Base-by-base conservation (phyloP, 2,113 vertebrate genomes). In the Regulus satrapa region DNA sequence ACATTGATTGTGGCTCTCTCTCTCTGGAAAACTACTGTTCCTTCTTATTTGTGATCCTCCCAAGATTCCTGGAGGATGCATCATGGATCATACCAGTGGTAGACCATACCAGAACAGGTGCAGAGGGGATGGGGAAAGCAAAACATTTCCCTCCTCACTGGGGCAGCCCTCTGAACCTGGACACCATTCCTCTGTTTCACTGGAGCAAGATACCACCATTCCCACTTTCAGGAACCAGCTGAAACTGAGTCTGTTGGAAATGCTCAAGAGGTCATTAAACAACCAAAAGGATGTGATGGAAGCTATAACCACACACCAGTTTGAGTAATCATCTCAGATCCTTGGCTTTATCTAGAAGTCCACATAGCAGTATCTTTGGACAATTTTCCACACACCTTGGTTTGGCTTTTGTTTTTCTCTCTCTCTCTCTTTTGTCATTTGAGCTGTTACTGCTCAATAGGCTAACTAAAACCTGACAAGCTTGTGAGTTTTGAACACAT, bases 1-100 rank as follows among this genome's bases (percentile, higher is more conserved):
- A 23, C 43, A 67, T 5, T 0, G 0, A 3, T 12, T 46, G 32
- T 3, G 6, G n/a, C n/a, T n/a, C n/a, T n/a, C n/a, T n/a, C n/a
- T n/a, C n/a, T n/a, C n/a, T n/a, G n/a, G 46, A 64, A 68, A 90
- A 66, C 0, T 0, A 61, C 8, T 20, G 43, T 23, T 80, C 17
- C 18, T 66, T 61, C 25, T 49, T 69, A 32, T 43, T 62, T 85
- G 49, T 68, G 25, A 63, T 20, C 46, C 74, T 90, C 48, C 40
- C 21, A 48, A 43, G 36, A 6, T 18, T 76, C 6, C 1, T 14
- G 5, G 23, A 14, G 31, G 48, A 54, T 46, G 38, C 36, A n/a
- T n/a, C n/a, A n/a, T n/a, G n/a, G n/a, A n/a, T n/a, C n/a, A n/a
- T n/a, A 32, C 5, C 0, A 0, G 17, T 36, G 49, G 14, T 38